Base-by-base conservation (phyloP, 2,888 invertebrate species). In the Drosophila buzzatii region DNA sequence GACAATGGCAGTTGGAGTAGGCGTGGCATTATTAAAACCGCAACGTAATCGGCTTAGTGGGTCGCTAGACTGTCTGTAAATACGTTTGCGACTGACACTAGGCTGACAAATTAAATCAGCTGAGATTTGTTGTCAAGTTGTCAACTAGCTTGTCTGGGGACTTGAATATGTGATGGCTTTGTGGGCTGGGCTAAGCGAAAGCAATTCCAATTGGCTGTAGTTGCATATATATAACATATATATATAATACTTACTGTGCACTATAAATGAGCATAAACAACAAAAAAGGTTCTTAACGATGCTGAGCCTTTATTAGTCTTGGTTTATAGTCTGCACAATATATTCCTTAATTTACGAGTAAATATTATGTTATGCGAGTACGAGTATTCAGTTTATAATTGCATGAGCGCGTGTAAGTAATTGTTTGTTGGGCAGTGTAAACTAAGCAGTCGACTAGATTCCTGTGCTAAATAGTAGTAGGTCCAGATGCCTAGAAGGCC, bases 21-120 rank as follows among this genome's bases (percentile, higher is more conserved):
- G 68, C 70, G 67, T 65, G 68, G 65, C 58, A 44, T 60, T 52
- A 39, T 41, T 49, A 51, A 53, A 59, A 62, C 66, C 71, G 33
- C 78, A 63, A 41, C 58, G 47, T 87, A 85, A 85, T 84, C 89
- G 87, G 76, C 85, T 89, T 85, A 85, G 49, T 60, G 56, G 60
- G 58, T 53, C 44, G 37, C 59, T 64, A 51, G 62, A 72, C 31
- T 68, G 44, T 53, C 68, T 27, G 58, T 65, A 70, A 79, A 77
- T 80, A 47, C 60, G 70, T 65, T 33, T 65, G 62, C 69, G 65
- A 76, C 53, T 77, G 71, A 76, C 87, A 83, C 78, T 78, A 77
- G 84, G 69, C 87, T 72, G 71, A 72, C 65, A 78, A 89, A 89
- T 89, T 71, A 86, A 81, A 78, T 81, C 73, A 75, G 64, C 76